A percentile compares a stretch with the other conserved stretches of the same genome.
phyloP scores from a whole-genome alignment of 2,113 vertebrate species.

The Columba janthina region DNA sequence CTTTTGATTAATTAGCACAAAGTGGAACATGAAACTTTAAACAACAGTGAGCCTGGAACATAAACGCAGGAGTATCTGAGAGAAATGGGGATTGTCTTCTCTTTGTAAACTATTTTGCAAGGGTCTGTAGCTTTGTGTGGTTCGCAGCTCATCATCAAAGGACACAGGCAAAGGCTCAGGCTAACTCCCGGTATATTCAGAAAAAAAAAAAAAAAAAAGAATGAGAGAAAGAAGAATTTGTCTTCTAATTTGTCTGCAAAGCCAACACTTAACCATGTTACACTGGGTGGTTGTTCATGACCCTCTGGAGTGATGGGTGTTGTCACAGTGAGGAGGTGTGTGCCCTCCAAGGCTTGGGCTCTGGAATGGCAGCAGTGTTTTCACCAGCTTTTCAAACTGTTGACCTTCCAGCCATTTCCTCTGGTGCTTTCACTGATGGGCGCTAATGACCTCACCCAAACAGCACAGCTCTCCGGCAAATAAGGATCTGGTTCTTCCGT shows the following conservation, averaged over 20 bases:
- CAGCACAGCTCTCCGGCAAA: not conserved
- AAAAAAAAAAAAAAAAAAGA: not conserved
- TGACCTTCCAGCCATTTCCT: not conserved
- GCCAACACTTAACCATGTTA: not conserved
- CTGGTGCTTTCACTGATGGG: not conserved
- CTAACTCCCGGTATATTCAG: not conserved
- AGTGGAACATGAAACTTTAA: not conserved
- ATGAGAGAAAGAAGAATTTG: not conserved
- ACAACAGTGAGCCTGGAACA: not conserved
- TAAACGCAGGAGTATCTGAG: not conserved
- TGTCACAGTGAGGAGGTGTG: accelerated
- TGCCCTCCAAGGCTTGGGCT: not conserved
- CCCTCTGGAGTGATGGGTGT: not conserved
- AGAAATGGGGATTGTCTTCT: not conserved
- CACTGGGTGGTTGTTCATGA: not conserved
- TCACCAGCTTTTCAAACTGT: not conserved
- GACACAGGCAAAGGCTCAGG: not conserved
- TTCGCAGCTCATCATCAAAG: not conserved
- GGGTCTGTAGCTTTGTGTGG: not conserved
- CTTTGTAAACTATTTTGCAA: not conserved
- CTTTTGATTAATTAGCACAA: not conserved
- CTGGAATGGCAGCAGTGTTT: not conserved
- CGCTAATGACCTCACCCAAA: not conserved
- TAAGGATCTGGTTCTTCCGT: not conserved
- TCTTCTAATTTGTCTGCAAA: not conserved